Percentiles rank a stretch among this genome's conserved stretches.
phyloP scores from a whole-genome alignment of 1,140 invertebrate genomes.

The Helicoverpa zea region DNA sequence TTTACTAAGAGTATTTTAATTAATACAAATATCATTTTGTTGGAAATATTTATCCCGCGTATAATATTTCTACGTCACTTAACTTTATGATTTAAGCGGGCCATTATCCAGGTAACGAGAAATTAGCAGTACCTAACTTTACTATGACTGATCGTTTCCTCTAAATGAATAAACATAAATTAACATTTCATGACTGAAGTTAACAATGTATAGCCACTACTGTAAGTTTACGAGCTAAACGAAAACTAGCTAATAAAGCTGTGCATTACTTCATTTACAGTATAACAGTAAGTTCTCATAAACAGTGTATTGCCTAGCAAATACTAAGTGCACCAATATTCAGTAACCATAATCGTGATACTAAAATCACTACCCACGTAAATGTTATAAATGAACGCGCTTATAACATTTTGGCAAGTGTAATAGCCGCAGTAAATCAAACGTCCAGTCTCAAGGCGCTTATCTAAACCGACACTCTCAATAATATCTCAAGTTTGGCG shows the following conservation, averaged over 20 bases:
- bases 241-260: constrained; percentile 1
- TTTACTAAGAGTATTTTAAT: background rate
- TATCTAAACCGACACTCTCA: constrained; percentile 2
- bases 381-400: constrained; percentile 15
- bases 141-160: too few relatives aligned
- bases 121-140: too few relatives aligned
- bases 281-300: constrained; percentile 4
- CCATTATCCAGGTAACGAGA: too few relatives aligned
- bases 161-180: too few relatives aligned
- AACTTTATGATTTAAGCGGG: too few relatives aligned
- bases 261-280: background rate
- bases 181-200: background rate
- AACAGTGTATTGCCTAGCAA: background rate
- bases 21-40: background rate
- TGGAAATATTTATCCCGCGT: too few relatives aligned
- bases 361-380: constrained; percentile 32
- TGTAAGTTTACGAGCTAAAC: background rate
- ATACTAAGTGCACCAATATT: background rate
- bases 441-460: constrained; percentile 26
- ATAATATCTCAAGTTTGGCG: constrained; percentile 39
- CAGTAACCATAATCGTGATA: constrained; percentile 9
- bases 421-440: constrained; percentile 32
- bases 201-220: background rate
- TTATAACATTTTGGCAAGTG: constrained; percentile 33
- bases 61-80: too few relatives aligned